Evolutionary conservation across 2,888 invertebrate genomes (phyloP).

Genomic region (Stramonita haemastoma): DNA sequence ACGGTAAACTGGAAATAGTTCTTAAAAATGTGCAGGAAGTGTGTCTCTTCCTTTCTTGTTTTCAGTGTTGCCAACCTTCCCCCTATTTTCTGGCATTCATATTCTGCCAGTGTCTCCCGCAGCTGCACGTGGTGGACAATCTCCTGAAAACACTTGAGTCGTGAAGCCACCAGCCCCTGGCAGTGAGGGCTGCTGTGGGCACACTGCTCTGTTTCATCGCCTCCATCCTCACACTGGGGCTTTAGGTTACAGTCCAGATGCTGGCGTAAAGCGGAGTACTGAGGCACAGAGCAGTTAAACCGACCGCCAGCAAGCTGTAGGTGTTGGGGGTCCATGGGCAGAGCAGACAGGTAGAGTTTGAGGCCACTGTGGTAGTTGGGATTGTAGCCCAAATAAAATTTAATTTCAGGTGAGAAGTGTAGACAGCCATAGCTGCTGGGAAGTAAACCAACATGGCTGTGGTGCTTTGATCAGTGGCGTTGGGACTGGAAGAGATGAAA

Average conservation of each 20-base stretch:
- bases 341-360: background rate
- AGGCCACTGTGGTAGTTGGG: background rate
- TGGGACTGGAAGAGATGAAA: background rate
- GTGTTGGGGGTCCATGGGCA: background rate
- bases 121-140: no score
- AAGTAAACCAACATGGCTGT: background rate
- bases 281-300: slow-evolving; percentile 19
- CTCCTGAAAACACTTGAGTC: background rate
- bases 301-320: background rate
- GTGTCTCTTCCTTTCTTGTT: background rate
- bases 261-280: background rate
- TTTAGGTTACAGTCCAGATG: slow-evolving; percentile 15
- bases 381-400: background rate
- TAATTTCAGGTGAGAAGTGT: background rate
- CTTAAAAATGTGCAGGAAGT: background rate
- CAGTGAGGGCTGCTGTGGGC: slow-evolving; percentile 1
- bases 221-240: background rate
- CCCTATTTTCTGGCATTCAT: background rate
- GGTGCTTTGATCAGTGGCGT: background rate
- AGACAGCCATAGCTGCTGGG: background rate
- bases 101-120: no score
- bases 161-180: background rate
- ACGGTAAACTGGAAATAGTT: background rate
- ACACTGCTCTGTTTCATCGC: slow-evolving; percentile 26
- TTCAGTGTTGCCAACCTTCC: background rate